phyloP scores from a whole-genome alignment of 2,113 vertebrate genomes.

The Chloebia gouldiae region DNA sequence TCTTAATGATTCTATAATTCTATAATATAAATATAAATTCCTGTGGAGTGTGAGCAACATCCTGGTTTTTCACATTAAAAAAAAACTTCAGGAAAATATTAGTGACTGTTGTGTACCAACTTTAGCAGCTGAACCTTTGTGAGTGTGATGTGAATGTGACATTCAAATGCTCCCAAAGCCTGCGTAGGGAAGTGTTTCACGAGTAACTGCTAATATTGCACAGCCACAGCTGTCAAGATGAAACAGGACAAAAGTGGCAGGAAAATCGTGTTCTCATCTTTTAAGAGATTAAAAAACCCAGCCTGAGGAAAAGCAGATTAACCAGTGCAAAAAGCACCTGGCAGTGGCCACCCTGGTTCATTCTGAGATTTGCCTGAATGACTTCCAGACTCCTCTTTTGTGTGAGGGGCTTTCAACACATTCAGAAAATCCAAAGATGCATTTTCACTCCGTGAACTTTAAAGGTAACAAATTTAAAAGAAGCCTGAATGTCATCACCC shows the following conservation, averaged over 20 bases:
- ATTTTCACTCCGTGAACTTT: not conserved
- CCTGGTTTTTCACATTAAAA: not conserved
- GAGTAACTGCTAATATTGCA: not conserved
- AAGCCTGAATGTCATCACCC: not conserved
- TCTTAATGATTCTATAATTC: not conserved
- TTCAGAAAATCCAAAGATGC: not conserved
- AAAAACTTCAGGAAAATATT: not conserved
- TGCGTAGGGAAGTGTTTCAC: not conserved
- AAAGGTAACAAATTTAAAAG: not conserved
- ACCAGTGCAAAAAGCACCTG: not conserved
- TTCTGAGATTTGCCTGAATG: not conserved
- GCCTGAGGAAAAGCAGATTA: not conserved
- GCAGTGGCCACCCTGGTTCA: not conserved
- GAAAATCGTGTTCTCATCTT: not conserved
- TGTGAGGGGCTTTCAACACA: not conserved
- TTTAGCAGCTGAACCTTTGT: not conserved
- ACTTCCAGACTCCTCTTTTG: not conserved
- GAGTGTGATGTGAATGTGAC: not conserved
- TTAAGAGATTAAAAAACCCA: not conserved
- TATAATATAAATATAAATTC: not conserved
- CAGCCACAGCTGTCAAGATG: not conserved
- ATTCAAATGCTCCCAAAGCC: not conserved
- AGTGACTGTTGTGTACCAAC: not conserved
- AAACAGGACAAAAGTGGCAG: not conserved
- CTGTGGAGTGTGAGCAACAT: not conserved